Base-by-base conservation (phyloP, 2,113 vertebrate genomes). In the Oreochromis aureus region DNA sequence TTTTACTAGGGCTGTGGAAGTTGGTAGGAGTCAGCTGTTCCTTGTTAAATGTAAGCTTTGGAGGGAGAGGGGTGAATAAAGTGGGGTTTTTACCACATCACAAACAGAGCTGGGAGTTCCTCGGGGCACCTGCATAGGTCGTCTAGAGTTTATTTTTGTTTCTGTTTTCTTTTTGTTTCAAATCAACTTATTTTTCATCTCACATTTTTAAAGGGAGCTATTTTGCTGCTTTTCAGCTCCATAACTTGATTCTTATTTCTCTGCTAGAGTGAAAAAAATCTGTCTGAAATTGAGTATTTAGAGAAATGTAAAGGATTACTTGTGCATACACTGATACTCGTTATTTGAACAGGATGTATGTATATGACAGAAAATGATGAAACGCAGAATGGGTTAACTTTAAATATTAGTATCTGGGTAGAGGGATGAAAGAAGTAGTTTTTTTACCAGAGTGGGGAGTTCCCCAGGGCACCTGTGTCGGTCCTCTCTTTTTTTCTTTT, bases 11-110 rank as follows among this genome's bases (percentile, higher is more conserved):
- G 13, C 15, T 83, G 84, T 80, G 80, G 53, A 13, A 30, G 85
- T 86, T 44, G 46, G 81, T 32, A 32, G 69, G 55, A 88, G 51
- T 90, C 91, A 89, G 82, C 87, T 94, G 89, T 53, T 90, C 30
- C 82, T 90, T 56, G 54, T 94, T 93, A 91, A 81, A 80, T 16
- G 2, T 51, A 51, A 27, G 73, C 15, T 7, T 36, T 48, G 34
- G 32, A 46, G 83, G 63, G n/a, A 3, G 7, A 36, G 6, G 22
- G 19, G 55, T 34, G 24, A 63, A 61, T 82, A 34, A 87, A 86
- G 81, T 87, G 79, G 78, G 44, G 22, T 84, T 39, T 82, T 58
- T 10, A 81, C 71, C 18, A 79, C 27, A 19, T 76, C 69, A 93
- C 30, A 69, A 78, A 56, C 51, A 59, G 48, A 80, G n/a, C 27